Base-by-base conservation (phyloP, 1,140 invertebrate genomes). In the Caenorhabditis latens region DNA sequence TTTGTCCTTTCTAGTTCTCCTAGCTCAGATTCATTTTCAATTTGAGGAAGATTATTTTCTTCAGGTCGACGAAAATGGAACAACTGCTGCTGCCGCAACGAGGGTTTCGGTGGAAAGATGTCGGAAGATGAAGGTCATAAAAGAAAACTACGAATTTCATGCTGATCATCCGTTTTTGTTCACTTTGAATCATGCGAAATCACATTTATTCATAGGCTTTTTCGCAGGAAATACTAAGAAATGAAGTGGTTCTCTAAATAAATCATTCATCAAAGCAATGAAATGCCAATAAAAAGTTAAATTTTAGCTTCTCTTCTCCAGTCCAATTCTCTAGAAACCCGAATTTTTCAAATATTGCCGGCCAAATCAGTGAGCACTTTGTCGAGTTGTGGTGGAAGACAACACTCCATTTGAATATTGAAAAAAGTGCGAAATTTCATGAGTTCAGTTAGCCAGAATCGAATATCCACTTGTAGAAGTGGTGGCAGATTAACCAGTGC, bases 81-180 rank as follows among this genome's bases (percentile, higher is more conserved):
- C 79, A 53, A 43, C 14, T 21, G 48, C 53, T 3, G 7, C n/a
- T 21, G 48, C 48, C 4, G 53, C 48, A 8, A 83, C 79, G 13
- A 7, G 16, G 16, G 19, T 14, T 14, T 79, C 19, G 13, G 8
- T 46, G 4, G 71, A 53, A 48, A 79, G 42, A 53, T 24, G 16
- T 21, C 21, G 42, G 6, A 79, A 53, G 24, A 32, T 2, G 9
- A 21, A 19, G 48, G 19, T 16, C 16, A 16, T 14, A 11, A 19
- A 40, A 48, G 58, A 19, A 43, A 24, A 24, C 43, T 11, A 14
- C 14, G 16, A 24, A 7, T 83, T 82, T 50, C 21, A 84, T 11
- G 79, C 86, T 16, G 61, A 87, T 55, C 67, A 86, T 32, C 85
- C 85, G 32, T 82, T 83, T 24, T 32, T 86, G 13, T 84, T 63